Percentiles rank a stretch among this genome's conserved stretches.
phyloP scores from a whole-genome alignment of 1,140 invertebrate species.

The Listronotus bonariensis region DNA sequence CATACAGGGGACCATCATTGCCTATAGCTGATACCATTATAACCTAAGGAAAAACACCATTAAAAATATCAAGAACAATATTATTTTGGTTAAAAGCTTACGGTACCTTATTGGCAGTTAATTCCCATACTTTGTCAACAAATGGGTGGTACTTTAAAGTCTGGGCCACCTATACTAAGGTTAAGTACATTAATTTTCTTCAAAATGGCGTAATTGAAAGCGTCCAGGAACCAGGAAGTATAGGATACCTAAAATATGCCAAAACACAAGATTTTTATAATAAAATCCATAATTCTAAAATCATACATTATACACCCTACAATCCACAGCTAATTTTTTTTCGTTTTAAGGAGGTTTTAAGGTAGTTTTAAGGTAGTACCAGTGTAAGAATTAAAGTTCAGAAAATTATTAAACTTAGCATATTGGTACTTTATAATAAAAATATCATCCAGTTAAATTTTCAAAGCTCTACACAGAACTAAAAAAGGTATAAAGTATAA shows the following conservation, averaged over 20 bases:
- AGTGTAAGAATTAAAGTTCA: too few relatives aligned
- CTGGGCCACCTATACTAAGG: constrained; percentile 95
- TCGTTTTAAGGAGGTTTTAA: too few relatives aligned
- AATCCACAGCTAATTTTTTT: too few relatives aligned
- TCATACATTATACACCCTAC: too few relatives aligned
- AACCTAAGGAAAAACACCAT: constrained; percentile 32
- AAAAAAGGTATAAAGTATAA: too few relatives aligned
- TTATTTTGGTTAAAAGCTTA: not conserved
- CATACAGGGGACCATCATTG: constrained; percentile 96
- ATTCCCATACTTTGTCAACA: constrained; percentile 98
- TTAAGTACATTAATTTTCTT: constrained; percentile 94
- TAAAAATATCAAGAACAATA: too few relatives aligned
- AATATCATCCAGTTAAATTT: too few relatives aligned
- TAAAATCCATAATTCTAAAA: too few relatives aligned
- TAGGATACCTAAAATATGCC: constrained; percentile 67
- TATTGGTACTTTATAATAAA: too few relatives aligned
- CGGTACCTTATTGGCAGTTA: constrained; percentile 89
- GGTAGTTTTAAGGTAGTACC: too few relatives aligned
- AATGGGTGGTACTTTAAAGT: constrained; percentile 98
- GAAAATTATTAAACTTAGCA: too few relatives aligned
- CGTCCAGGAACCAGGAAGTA: constrained; percentile 98
- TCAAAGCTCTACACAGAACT: too few relatives aligned
- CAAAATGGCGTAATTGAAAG: constrained; percentile 97
- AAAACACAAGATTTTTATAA: not conserved
- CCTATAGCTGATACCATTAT: constrained; percentile 94